Evolutionary conservation across 2,888 invertebrate species (phyloP), one percentile per base, ranked within the genome.

Genomic region (Mimumesa dahlbomi): DNA sequence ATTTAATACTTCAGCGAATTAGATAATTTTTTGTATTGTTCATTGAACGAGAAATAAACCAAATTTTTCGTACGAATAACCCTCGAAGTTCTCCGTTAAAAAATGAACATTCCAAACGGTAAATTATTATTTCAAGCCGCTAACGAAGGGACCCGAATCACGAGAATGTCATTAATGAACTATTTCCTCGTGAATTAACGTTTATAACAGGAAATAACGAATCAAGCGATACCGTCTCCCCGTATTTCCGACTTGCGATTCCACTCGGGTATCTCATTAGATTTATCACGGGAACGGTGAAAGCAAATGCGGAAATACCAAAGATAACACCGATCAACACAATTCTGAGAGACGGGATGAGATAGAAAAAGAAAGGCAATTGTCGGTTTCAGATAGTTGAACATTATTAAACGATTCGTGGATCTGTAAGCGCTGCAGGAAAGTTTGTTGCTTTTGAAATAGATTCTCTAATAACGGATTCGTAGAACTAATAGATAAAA

Each of bases 231-330:
- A 21, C 2, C 13, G 13, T 46, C 29, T 2, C 13, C 13, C 21
- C 11, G 21, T 11, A 21, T 45, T 45, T 45, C 21, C 43, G 43
- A 21, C 43, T 45, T 45, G 43, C 22, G 43, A 13, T 21, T 21
- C 43, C 13, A 3, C 14, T 3, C 46, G 14, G 18, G 2, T 29
- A 46, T 46, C 46, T 46, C 29, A 1, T 6, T 7, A 7, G 14
- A 46, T 46, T 29, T 29, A 46, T 64, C 45, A 29, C 25, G 58
- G 21, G 58, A 80, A 70, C 67, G 76, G 82, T 81, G 83, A 83
- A 83, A 82, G 83, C 81, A 81, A 81, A 79, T 78, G 81, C 80
- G 82, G 78, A 82, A 79, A 75, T 63, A 64, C 58, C 45, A 25
- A 63, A 59, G 63, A 71, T 71, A 70, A 72, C 73, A 63, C 53